Conservation (phyloP, 1,140 invertebrate species). For the Drosophila pseudoananassae region DNA sequence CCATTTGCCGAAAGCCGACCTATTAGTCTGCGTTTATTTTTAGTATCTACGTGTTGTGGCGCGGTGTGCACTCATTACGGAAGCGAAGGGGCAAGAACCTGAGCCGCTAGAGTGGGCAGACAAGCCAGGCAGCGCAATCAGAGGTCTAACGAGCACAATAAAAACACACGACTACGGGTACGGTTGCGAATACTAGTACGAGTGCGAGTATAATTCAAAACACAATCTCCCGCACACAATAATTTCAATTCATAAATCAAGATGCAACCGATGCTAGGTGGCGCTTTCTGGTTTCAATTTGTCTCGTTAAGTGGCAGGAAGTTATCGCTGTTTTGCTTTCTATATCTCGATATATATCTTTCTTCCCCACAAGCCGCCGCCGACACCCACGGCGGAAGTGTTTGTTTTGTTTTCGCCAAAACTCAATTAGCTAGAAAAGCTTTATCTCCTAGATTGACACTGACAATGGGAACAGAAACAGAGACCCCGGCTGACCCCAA, state of each 20-base stretch:
- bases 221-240: conserved; percentile 10
- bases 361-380: neutral
- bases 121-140: conserved; percentile 9
- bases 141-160: conserved; percentile 1
- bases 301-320: conserved; percentile 53
- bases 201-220: neutral
- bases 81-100: conserved; percentile 38
- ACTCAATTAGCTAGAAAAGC: conserved; percentile 26
- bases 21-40: conserved; percentile 12
- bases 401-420: conserved; percentile 23
- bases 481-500: conserved; percentile 19
- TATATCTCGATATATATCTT: neutral
- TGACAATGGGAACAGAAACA: conserved; percentile 1
- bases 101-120: conserved; percentile 19
- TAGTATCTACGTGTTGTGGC: conserved; percentile 17
- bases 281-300: conserved; percentile 64
- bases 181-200: conserved; percentile 27
- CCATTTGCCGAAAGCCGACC: neutral
- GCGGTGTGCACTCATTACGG: conserved; percentile 55
- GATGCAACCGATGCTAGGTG: conserved; percentile 47
- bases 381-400: conserved; percentile 51
- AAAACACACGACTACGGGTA: neutral
- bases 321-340: conserved; percentile 16
- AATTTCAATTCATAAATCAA: conserved; percentile 39
- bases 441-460: conserved; percentile 10